A percentile compares a stretch with the other conserved stretches of the same genome.
Conservation (phyloP, 2,113 vertebrate genomes). For the Symphodus melops region DNA sequence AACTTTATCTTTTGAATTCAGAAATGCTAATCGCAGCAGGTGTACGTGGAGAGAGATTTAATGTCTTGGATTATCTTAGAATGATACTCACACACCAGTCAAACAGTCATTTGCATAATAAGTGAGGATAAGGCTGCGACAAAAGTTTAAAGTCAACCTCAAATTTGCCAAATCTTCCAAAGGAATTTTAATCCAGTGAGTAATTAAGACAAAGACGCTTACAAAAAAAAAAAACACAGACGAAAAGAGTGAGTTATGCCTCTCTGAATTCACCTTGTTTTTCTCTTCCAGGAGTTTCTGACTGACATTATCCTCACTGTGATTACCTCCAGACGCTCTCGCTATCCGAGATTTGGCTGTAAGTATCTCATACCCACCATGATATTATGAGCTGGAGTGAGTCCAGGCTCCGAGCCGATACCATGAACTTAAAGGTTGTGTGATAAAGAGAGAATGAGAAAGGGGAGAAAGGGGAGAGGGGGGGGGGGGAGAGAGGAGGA, state of each 20-base stretch:
- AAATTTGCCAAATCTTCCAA: too few relatives aligned
- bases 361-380: constrained; percentile 49
- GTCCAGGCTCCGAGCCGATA: constrained; percentile 1
- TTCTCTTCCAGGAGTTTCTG: constrained; percentile 67
- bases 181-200: not conserved
- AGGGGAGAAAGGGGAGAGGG: not conserved
- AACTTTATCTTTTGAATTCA: not conserved
- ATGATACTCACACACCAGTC: not conserved
- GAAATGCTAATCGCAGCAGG: not conserved
- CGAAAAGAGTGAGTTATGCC: not conserved
- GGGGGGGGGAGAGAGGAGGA: constrained; percentile 16
- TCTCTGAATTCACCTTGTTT: constrained; percentile 12
- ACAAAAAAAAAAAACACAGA: not conserved
- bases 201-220: not conserved
- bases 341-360: constrained; percentile 71
- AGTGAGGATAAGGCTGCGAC: not conserved
- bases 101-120: not conserved
- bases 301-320: constrained; percentile 60
- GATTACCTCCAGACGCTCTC: constrained; percentile 61
- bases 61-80: not conserved
- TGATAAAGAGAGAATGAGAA: constrained; percentile 18
- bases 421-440: constrained; percentile 23
- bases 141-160: not conserved
- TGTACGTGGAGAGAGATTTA: not conserved
- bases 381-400: constrained; percentile 12